These are phyloP conservation scores for Potamarius usumacintae DNA, from an alignment of 2,113 vertebrate genomes.

Conservation along the genomic window DNA sequence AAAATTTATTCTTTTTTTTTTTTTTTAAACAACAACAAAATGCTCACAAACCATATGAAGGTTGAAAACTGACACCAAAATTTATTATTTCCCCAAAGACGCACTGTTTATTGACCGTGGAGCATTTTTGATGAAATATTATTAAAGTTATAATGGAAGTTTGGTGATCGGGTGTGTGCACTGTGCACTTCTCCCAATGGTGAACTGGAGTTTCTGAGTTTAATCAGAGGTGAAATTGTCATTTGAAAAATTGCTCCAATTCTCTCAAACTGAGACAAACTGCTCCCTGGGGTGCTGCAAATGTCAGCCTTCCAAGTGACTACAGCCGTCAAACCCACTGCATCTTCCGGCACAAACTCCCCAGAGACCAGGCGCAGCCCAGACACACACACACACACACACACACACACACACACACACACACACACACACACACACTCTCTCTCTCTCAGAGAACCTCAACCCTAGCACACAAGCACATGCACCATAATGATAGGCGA, in stretches of 20 bases:
- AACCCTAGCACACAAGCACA: conserved; percentile 1
- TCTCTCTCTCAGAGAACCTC: not conserved
- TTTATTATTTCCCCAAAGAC: not conserved
- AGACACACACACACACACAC: not conserved
- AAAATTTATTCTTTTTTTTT: too few relatives aligned
- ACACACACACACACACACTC: not conserved
- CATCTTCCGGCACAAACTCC: conserved; percentile 14
- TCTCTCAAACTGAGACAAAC: conserved; percentile 36
- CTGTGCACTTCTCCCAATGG: not conserved
- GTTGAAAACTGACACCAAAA: not conserved
- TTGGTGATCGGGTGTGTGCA: too few relatives aligned
- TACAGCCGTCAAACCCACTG: conserved; percentile 28
- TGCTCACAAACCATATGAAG: not conserved
- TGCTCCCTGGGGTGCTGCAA: conserved; percentile 26
- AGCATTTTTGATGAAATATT: conserved; percentile 12
- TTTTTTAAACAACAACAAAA: too few relatives aligned
- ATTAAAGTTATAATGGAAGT: conserved; percentile 26
- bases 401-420: not conserved
- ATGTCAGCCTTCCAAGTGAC: conserved; percentile 33
- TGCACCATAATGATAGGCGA: conserved; percentile 23
- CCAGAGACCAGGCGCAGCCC: not conserved
- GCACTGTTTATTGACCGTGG: not conserved
- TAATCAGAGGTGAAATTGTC: conserved; percentile 39
- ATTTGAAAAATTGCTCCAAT: conserved; percentile 35
- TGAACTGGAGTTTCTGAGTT: not conserved